These are phyloP conservation scores for Coregonus sp. DNA, from an alignment of 2,797 vertebrate genomes.

Conservation along the genomic window DNA sequence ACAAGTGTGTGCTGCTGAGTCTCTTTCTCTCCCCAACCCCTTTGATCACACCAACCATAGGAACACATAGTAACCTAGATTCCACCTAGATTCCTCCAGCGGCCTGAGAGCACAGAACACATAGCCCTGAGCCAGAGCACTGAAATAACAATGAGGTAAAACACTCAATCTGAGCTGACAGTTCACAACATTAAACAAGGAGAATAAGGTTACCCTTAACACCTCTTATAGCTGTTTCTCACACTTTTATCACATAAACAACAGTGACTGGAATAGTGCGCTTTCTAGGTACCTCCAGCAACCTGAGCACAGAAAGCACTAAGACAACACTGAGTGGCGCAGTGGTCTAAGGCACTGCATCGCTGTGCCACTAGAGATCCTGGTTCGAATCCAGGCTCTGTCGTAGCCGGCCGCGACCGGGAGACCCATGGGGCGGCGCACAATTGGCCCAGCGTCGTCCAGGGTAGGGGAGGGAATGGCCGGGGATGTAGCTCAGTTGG, in stretches of 20 bases:
- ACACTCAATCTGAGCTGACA: neutral
- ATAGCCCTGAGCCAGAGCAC: neutral
- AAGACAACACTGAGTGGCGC: too few relatives aligned
- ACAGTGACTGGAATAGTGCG: neutral
- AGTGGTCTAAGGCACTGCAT: too few relatives aligned
- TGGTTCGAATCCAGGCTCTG: too few relatives aligned
- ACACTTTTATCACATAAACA: neutral
- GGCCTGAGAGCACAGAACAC: neutral
- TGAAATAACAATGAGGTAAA: neutral
- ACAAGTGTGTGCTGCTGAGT: neutral
- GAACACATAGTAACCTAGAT: neutral
- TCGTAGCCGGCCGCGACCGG: too few relatives aligned
- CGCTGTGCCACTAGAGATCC: too few relatives aligned
- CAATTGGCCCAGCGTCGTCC: too few relatives aligned
- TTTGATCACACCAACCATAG: neutral
- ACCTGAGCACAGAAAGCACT: too few relatives aligned
- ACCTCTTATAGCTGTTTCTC: neutral
- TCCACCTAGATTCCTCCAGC: neutral
- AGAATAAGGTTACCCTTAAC: neutral
- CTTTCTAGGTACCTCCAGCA: too few relatives aligned
- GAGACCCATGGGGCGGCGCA: too few relatives aligned
- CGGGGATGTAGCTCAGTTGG: too few relatives aligned
- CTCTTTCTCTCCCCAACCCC: neutral
- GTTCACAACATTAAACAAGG: neutral
- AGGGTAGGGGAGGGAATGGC: too few relatives aligned